Conservation (phyloP, 2,113 vertebrate genomes). For the Callionymus lyra region DNA sequence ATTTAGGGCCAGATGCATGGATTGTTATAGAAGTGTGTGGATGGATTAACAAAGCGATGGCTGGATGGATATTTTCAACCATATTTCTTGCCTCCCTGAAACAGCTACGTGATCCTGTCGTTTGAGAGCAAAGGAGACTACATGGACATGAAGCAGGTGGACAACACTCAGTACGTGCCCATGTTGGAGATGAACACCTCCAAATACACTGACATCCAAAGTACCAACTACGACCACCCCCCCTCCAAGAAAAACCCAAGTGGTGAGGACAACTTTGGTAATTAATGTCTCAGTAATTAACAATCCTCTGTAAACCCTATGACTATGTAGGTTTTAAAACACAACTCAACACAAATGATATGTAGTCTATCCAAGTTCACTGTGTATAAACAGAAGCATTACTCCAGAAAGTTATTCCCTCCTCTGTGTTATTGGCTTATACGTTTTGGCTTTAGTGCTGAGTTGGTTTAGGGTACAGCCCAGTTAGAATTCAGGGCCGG, state of each 20-base stretch:
- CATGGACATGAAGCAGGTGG: slow-evolving; percentile 98
- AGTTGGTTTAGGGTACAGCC: slow-evolving; percentile 53
- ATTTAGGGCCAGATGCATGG: too few relatives aligned
- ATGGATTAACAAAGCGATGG: too few relatives aligned
- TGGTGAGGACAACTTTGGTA: slow-evolving; percentile 58
- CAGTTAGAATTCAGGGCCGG: slow-evolving; percentile 46
- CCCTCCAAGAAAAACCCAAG: slow-evolving; percentile 79
- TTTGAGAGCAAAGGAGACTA: slow-evolving; percentile 95
- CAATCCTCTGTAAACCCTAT: too few relatives aligned
- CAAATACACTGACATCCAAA: slow-evolving; percentile 86
- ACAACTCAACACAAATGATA: too few relatives aligned
- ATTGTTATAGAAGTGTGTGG: too few relatives aligned
- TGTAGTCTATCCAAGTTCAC: too few relatives aligned
- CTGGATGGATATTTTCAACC: slow-evolving; percentile 6
- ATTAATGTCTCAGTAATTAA: slow-evolving; percentile 4
- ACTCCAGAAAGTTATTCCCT: too few relatives aligned
- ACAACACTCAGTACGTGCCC: slow-evolving; percentile 90
- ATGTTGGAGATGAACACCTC: slow-evolving; percentile 90
- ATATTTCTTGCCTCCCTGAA: slow-evolving; percentile 11
- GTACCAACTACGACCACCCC: slow-evolving; percentile 84
- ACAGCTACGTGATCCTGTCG: slow-evolving; percentile 93
- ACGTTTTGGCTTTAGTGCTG: slow-evolving; percentile 31
- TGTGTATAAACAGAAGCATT: too few relatives aligned
- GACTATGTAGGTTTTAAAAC: too few relatives aligned
- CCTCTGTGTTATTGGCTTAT: slow-evolving; percentile 21